Evolutionary conservation across 2,888 invertebrate genomes (phyloP), one percentile per base, ranked within the genome.

Genomic region (Coleophora deauratella): DNA sequence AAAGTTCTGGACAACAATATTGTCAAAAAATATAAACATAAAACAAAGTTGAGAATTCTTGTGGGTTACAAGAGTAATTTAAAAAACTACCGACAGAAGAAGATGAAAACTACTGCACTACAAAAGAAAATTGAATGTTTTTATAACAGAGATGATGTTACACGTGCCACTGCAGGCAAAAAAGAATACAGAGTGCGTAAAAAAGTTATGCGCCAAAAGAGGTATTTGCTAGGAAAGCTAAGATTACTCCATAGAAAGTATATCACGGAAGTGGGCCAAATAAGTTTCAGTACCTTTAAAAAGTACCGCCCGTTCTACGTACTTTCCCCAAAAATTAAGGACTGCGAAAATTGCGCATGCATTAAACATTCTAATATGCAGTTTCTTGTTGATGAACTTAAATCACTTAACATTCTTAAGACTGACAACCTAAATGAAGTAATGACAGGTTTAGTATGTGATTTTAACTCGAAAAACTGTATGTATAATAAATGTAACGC

Each of bases 251-350:
- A 50, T 32, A 36, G 33, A 42, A 50, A 43, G 31, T 46, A 36
- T 39, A 41, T 28, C 9, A n/a, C 28, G 11, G 48, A 50, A 38
- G 44, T 28, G 21, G 47, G 28, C 33, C 13, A 11, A 43, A 32
- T 46, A 30, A 47, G 44, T 35, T 51, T 49, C 21, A 46, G 46
- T 27, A 49, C 47, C 28, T 51, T 49, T 14, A 49, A 51, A 42
- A 47, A 46, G 33, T 51, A 47, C 33, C 31, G 49, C 9, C 51
- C 51, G 4, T 49, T 47, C 15, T 51, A 47, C 28, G 45, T 49
- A 10, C 27, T 49, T 27, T 31, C 36, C 3, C 50, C 50, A 11
- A 48, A 46, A 37, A 34, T 47, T 9, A 43, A 43, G 38, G 36
- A 48, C 27, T 42, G 41, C 12, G 47, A 52, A 30, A 50, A 34